A percentile compares a stretch with the other conserved stretches of the same genome.
Evolutionary conservation across 1,140 invertebrate genomes (phyloP).

Genomic region (Coelopa frigida): DNA sequence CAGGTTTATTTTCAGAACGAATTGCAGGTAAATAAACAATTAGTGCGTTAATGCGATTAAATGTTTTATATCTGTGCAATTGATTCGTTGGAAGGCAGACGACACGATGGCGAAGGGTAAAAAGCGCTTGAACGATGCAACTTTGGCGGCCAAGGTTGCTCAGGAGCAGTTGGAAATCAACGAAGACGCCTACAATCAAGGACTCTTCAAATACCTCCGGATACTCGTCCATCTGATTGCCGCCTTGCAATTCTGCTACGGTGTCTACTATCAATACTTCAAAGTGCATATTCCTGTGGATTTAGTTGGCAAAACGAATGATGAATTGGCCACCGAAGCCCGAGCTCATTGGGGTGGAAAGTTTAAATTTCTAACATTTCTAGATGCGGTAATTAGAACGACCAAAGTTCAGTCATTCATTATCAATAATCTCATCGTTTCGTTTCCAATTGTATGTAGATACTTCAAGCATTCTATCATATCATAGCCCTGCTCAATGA

Average conservation of each 20-base stretch:
- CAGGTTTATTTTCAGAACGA: too few relatives aligned
- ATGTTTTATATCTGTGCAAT: not conserved
- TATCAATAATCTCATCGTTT: not conserved
- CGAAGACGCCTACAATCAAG: slow-evolving; percentile 32
- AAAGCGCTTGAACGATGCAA: slow-evolving; percentile 2
- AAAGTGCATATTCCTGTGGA: slow-evolving; percentile 23
- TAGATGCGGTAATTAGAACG: slow-evolving; percentile 21
- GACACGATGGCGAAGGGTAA: slow-evolving; percentile 8
- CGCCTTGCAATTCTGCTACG: slow-evolving; percentile 29
- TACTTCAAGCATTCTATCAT: slow-evolving; percentile 32
- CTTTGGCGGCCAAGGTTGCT: slow-evolving; percentile 1
- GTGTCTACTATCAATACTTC: slow-evolving; percentile 30
- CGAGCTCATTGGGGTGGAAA: slow-evolving; percentile 30
- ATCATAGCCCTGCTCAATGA: slow-evolving; percentile 29
- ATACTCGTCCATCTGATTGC: slow-evolving; percentile 29
- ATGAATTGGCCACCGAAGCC: not conserved
- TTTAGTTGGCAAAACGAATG: too few relatives aligned
- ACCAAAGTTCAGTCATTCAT: not conserved
- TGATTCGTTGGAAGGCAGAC: not conserved
- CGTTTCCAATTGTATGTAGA: slow-evolving; percentile 3
- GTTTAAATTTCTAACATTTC: slow-evolving; percentile 37
- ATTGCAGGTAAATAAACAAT: too few relatives aligned
- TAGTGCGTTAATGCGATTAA: too few relatives aligned
- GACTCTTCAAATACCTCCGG: slow-evolving; percentile 29
- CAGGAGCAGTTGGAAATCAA: slow-evolving; percentile 19